Evolutionary conservation across 2,797 vertebrate species (phyloP), one percentile per base, ranked within the genome.

Genomic region (Sebastes baramenuke): DNA sequence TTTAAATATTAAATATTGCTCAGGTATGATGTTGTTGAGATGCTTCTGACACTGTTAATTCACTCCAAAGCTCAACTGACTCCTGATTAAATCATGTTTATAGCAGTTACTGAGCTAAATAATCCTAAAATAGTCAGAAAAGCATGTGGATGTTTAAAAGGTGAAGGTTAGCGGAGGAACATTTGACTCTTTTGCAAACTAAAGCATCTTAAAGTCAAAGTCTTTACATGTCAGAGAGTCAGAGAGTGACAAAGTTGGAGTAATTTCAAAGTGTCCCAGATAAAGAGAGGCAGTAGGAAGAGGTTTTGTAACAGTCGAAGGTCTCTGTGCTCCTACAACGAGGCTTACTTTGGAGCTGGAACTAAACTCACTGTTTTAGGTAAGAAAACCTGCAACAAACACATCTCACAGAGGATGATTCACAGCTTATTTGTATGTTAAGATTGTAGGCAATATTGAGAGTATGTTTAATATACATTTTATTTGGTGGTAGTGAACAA

Each of bases 341-440:
- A 89, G 90, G 85, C 94, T 77, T 81, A 24, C 64, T 87, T 96
- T 84, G 95, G 96, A 83, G 34, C 79, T 3, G 96, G 95, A 79
- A 96, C 95, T 58, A 95, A 90, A 88, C 93, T 97, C 80, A 95
- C 94, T 0, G 95, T 96, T 90, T 42, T 93, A 86, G 95, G 95
- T 96, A 91, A 95, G 95, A 81, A 86, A 80, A 54, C 9, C 14
- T 34, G 27, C 32, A 22, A 32, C 8, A 27, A n/a, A 11, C 2
- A 54, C 65, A 3, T 25, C 5, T 25, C 4, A 0, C 30, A 11
- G 58, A 10, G 22, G 9, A 18, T 0, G 0, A 34, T 3, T 42
- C 32, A 22, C n/a, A 46, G 25, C 1, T 42, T 16, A 8, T 46
- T 52, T 20, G 3, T 18, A 8, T 12, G 6, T 42, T 42, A 42